Percentiles rank a stretch among this genome's conserved stretches.
phyloP scores from a whole-genome alignment of 2,113 vertebrate genomes.

The Petaurus breviceps region DNA sequence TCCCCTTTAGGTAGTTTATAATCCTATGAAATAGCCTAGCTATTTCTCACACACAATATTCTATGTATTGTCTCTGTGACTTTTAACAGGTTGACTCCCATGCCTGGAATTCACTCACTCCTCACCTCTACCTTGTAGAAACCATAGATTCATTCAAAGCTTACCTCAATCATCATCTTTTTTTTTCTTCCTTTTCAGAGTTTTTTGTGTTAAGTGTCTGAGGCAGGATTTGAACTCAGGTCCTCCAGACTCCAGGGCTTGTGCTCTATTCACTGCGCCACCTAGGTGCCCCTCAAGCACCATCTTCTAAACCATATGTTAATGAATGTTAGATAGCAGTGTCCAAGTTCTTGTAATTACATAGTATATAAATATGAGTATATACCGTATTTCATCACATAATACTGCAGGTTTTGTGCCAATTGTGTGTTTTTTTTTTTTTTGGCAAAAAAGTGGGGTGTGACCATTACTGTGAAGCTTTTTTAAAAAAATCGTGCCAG shows the following conservation, averaged over 20 bases:
- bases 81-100: background rate
- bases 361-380: too few relatives aligned
- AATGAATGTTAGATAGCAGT: background rate
- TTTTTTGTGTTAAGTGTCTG: too few relatives aligned
- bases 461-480: too few relatives aligned
- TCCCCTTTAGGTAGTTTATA: background rate
- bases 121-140: background rate
- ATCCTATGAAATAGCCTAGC: background rate
- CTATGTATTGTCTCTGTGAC: background rate
- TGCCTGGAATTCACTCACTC: background rate
- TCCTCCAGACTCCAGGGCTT: too few relatives aligned
- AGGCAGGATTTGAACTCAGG: too few relatives aligned
- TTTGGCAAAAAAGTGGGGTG: too few relatives aligned
- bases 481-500: too few relatives aligned
- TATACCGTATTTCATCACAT: too few relatives aligned
- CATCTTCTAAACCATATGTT: background rate
- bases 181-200: background rate
- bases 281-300: background rate
- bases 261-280: too few relatives aligned
- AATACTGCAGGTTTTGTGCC: too few relatives aligned
- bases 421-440: too few relatives aligned
- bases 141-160: background rate
- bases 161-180: background rate
- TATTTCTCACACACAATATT: background rate
- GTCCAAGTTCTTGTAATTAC: background rate